Percentiles rank a stretch among this genome's conserved stretches.
Evolutionary conservation across 2,113 vertebrate species (phyloP).

Genomic region (Lepus americanus): DNA sequence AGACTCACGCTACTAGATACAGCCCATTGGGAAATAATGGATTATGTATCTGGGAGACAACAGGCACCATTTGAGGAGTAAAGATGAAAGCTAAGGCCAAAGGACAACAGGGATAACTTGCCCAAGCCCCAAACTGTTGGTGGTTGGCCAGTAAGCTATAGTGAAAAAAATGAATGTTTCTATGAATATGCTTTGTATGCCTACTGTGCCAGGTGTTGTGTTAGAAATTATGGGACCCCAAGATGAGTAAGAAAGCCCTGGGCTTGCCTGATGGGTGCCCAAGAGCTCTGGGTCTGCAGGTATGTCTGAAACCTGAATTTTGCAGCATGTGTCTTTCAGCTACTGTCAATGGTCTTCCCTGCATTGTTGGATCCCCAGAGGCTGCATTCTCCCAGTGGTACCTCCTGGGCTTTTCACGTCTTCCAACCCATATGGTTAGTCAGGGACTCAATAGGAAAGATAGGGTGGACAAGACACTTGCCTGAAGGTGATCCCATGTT

Average conservation of each 20-base stretch:
- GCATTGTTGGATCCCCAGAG: neutral
- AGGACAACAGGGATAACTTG: neutral
- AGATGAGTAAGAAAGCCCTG: neutral
- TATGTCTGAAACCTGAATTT: neutral
- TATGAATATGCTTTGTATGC: accelerated
- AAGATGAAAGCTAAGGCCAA: neutral
- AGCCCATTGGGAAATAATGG: neutral
- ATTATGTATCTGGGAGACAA: neutral
- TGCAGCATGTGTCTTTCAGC: neutral
- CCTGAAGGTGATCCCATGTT: neutral
- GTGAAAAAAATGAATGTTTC: neutral
- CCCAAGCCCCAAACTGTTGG: neutral
- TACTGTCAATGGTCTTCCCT: neutral
- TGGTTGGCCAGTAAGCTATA: neutral
- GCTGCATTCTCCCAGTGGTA: neutral
- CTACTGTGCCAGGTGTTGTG: neutral
- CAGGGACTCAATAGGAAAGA: neutral
- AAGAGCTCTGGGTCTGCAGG: neutral
- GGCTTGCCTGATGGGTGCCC: neutral
- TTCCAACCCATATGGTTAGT: neutral
- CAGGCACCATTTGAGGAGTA: neutral
- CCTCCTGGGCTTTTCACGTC: neutral
- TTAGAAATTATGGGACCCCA: neutral
- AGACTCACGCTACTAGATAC: neutral
- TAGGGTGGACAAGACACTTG: neutral